These are phyloP conservation scores for Euspilapteryx auroguttella DNA, from an alignment of 2,888 invertebrate genomes.

Conservation along the genomic window DNA sequence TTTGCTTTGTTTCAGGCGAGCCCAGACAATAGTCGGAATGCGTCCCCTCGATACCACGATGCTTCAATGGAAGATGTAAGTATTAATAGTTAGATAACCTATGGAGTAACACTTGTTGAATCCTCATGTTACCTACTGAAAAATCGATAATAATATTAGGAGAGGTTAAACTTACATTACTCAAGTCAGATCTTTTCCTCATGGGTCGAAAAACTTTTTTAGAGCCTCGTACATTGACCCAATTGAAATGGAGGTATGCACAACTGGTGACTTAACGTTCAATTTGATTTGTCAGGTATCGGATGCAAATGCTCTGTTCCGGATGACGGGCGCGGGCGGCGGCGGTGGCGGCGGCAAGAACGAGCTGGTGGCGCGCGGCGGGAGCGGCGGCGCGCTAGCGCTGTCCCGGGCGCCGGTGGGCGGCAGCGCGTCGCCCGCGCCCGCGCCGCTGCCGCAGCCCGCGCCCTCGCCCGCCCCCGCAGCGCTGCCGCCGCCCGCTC, in stretches of 20 bases:
- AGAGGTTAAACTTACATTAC: too few relatives aligned
- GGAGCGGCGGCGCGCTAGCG: constrained; percentile 65
- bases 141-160: too few relatives aligned
- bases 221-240: too few relatives aligned
- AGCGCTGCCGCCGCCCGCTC: constrained; percentile 65
- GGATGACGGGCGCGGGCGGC: constrained; percentile 70
- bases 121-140: too few relatives aligned
- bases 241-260: too few relatives aligned
- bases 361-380: constrained; percentile 65
- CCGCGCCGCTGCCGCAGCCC: constrained; percentile 68
- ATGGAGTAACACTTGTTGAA: too few relatives aligned
- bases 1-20: constrained; percentile 45
- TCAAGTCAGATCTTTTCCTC: too few relatives aligned
- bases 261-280: too few relatives aligned
- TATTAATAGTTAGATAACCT: too few relatives aligned
- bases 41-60: constrained; percentile 51
- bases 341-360: constrained; percentile 69
- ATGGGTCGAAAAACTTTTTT: too few relatives aligned
- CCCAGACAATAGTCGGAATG: constrained; percentile 54
- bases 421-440: constrained; percentile 65
- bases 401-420: constrained; percentile 63
- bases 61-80: constrained; percentile 55
- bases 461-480: constrained; percentile 73
- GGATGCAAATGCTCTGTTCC: constrained; percentile 46
- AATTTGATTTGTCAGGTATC: constrained; percentile 48